Evolutionary conservation across 2,888 invertebrate genomes (phyloP).

Genomic region (Homarus gammarus): DNA sequence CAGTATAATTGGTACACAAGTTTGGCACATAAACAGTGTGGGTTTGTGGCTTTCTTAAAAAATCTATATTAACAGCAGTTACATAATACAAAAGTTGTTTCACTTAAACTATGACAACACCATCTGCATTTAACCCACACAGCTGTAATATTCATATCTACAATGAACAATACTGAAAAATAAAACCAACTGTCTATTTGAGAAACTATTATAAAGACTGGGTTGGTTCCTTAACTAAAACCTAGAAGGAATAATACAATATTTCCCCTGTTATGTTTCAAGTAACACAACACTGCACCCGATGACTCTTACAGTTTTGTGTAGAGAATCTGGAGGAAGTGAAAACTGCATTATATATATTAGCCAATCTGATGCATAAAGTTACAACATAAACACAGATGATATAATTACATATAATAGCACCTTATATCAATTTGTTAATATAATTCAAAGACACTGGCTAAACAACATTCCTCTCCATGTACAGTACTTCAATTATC

Average conservation of each 20-base stretch:
- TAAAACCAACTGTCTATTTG: background rate
- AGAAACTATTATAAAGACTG: too few relatives aligned
- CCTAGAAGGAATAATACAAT: too few relatives aligned
- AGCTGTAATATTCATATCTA: background rate
- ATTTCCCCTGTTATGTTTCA: too few relatives aligned
- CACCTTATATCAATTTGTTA: conserved; percentile 3
- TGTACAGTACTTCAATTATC: background rate
- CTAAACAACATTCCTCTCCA: background rate
- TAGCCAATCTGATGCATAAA: background rate
- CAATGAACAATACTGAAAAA: background rate
- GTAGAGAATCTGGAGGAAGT: background rate
- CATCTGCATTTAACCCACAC: background rate
- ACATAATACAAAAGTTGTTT: background rate
- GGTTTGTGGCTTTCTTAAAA: background rate
- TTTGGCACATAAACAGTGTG: conserved; percentile 23
- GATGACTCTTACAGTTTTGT: background rate
- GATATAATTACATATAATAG: background rate
- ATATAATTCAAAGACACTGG: conserved; percentile 8
- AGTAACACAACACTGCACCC: too few relatives aligned
- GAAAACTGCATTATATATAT: background rate
- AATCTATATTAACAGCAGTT: background rate
- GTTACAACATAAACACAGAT: background rate
- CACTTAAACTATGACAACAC: conserved; percentile 3
- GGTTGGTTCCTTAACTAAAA: too few relatives aligned
- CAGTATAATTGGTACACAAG: conserved; percentile 17